Percentiles rank a stretch among this genome's conserved stretches.
phyloP scores from a whole-genome alignment of 2,888 invertebrate species.

The Drosophila picticornis region DNA sequence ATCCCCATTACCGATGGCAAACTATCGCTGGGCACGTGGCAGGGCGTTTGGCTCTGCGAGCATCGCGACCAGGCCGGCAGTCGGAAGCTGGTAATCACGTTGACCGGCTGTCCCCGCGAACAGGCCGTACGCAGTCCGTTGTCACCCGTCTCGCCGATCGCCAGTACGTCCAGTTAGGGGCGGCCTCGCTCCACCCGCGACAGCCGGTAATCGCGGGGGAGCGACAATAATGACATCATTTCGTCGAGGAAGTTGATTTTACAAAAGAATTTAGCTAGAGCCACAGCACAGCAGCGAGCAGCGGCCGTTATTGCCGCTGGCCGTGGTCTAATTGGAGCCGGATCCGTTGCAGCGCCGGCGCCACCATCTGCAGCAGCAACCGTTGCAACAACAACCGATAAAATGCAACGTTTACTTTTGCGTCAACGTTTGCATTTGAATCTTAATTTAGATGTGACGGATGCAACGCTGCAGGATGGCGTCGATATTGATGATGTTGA shows the following conservation, averaged over 20 bases:
- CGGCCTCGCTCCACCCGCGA: conserved; percentile 88
- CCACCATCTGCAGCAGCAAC: conserved; percentile 27
- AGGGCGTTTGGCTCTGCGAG: conserved; percentile 99
- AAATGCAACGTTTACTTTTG: conserved; percentile 77
- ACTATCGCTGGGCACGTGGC: conserved; percentile 98
- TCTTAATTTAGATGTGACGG: conserved; percentile 79
- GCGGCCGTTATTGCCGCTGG: conserved; percentile 76
- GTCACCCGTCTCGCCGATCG: conserved; percentile 93
- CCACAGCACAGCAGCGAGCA: conserved; percentile 83
- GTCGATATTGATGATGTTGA: conserved; percentile 78
- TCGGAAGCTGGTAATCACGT: conserved; percentile 94
- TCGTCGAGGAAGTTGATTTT: conserved; percentile 86
- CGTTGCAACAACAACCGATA: conserved; percentile 25
- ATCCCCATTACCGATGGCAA: conserved; percentile 98
- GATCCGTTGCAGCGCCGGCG: conserved; percentile 47
- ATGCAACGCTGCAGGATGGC: conserved; percentile 73
- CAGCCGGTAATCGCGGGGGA: conserved; percentile 86
- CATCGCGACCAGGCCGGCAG: conserved; percentile 98
- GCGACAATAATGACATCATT: conserved; percentile 86
- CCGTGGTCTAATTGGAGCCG: conserved; percentile 60
- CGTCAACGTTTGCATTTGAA: conserved; percentile 82
- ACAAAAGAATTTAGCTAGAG: conserved; percentile 85
- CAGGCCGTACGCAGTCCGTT: conserved; percentile 92
- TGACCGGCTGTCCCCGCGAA: conserved; percentile 95
- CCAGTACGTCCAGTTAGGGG: conserved; percentile 97